Evolutionary conservation across 1,140 invertebrate species (phyloP), one percentile per base, ranked within the genome.

Genomic region (Oppia nitens): DNA sequence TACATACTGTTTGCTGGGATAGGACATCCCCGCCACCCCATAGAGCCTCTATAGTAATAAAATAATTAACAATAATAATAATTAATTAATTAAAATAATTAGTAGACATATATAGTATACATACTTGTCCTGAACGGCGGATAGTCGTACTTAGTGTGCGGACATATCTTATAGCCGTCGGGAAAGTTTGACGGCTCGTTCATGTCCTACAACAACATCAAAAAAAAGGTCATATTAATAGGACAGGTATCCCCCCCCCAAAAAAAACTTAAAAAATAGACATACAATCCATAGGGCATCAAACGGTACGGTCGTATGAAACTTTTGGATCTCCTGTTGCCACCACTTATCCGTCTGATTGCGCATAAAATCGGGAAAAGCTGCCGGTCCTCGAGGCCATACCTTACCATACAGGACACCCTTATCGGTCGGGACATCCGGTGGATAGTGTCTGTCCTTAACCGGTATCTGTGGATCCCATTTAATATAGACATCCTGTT

Each of bases 1-100:
- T 85, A 66, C 90, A 94, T 2, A 93, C 60, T 1, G 90, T 93
- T 65, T 81, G n/a, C n/a, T n/a, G n/a, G n/a, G n/a, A n/a, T n/a
- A n/a, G n/a, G n/a, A n/a, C n/a, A n/a, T n/a, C n/a, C n/a, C n/a
- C n/a, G n/a, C n/a, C n/a, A n/a, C n/a, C n/a, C n/a, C n/a, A n/a
- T n/a, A n/a, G n/a, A n/a, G n/a, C n/a, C n/a, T n/a, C n/a, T n/a
- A n/a, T n/a, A n/a, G n/a, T n/a, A n/a, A n/a, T n/a, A n/a, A n/a
- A n/a, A n/a, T n/a, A n/a, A n/a, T n/a, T n/a, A n/a, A n/a, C n/a
- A n/a, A n/a, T n/a, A n/a, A n/a, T n/a, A n/a, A n/a, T n/a, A n/a
- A n/a, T n/a, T n/a, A n/a, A n/a, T n/a, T n/a, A n/a, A n/a, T n/a
- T n/a, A n/a, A n/a, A n/a, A n/a, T n/a, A n/a, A n/a, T n/a, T n/a